Base-by-base conservation (phyloP, 2,888 invertebrate genomes). In the Phania funesta region DNA sequence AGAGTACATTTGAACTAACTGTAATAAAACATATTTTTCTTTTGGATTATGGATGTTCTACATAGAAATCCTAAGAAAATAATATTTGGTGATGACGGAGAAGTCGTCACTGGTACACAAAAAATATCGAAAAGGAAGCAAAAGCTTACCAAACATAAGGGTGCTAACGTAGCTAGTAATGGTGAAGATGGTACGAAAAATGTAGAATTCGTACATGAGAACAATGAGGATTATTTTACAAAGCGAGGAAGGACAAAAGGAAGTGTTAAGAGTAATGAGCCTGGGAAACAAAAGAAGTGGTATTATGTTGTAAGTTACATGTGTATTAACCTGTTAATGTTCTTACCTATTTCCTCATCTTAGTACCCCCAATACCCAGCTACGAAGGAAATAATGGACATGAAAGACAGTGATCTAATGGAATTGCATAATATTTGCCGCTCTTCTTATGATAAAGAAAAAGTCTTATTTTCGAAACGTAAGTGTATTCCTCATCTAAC, bases 391-490 rank as follows among this genome's bases (percentile, higher is more conserved):
- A 79, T 90, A 6, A 67, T 89, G 18, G 91, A 91, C 71, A 87
- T 91, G 80, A 91, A 91, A 83, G 90, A 91, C 8, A 86, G 85
- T 4, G 91, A 91, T 65, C 88, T 91, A 65, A 84, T 87, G 46
- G 90, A 90, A 41, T 80, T 91, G 13, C 87, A 85, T 13, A 89
- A 89, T 80, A 35, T 87, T 7, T 91, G 91, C 84, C 88, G 89
- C 82, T 86, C 78, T 7, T 84, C 89, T 0, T 91, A 88, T 22
- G 90, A 90, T 2, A 74, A 88, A 0, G 89, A 91, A 67, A 85
- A 88, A 56, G 38, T 85, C 0, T 84, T 85, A 1, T 89, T 87
- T 13, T 80, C 85, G 16, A 91, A 89, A 76, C 88, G 91, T 91
- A 86, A 78, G 85, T 80, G n/a, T n/a, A n/a, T n/a, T n/a, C n/a